Conservation (phyloP, 2,888 invertebrate species). For the Lasioglossum oenotherae region DNA sequence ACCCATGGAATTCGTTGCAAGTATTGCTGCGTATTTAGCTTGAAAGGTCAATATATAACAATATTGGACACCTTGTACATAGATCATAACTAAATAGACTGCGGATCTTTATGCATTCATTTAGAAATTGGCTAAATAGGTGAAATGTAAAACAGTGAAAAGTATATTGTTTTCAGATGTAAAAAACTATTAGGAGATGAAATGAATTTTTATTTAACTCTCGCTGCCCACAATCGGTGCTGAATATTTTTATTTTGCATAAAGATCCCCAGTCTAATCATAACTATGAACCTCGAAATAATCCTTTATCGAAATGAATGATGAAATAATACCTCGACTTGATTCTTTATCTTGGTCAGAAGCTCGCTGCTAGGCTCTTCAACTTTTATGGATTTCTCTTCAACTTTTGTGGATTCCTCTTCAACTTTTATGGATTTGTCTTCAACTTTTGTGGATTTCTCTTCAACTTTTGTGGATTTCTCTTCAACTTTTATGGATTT, state of each 20-base stretch:
- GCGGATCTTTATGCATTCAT: no score
- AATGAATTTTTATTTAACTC: no score
- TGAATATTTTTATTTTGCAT: no score
- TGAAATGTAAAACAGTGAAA: no score
- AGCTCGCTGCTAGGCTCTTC: slow-evolving; percentile 70
- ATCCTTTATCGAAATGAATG: no score
- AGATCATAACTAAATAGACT: not conserved
- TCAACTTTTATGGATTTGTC: slow-evolving; percentile 23
- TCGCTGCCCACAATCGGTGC: no score
- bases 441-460: slow-evolving; percentile 13
- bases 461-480: slow-evolving; percentile 34
- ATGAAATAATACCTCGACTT: slow-evolving; percentile 75
- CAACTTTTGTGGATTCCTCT: slow-evolving; percentile 25
- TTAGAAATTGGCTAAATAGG: no score
- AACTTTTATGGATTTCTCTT: not conserved
- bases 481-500: not conserved
- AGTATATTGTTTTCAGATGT: no score
- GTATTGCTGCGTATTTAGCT: not conserved
- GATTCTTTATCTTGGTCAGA: slow-evolving; percentile 73
- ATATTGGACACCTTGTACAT: not conserved
- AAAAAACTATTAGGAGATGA: no score
- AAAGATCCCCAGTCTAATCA: no score
- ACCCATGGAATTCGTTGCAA: no score
- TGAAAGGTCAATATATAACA: not conserved
- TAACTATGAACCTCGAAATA: no score